Conservation (phyloP, 2,888 invertebrate genomes). For the Drosophila merina region DNA sequence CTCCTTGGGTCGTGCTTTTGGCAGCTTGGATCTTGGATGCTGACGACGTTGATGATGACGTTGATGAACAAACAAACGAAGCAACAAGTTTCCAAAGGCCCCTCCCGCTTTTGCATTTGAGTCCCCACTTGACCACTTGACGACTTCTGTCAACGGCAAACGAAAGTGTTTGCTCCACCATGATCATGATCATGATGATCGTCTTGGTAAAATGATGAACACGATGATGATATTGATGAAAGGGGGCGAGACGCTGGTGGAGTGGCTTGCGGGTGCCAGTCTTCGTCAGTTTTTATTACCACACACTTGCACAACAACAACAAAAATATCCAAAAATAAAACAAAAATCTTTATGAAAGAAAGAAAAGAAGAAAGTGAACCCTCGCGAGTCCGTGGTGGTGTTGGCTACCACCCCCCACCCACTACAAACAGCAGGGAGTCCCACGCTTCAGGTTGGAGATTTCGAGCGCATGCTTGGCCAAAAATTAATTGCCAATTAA, state of each 20-base stretch:
- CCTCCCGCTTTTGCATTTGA: conserved; percentile 4
- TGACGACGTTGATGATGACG: conserved; percentile 40
- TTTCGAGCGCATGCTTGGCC: conserved; percentile 35
- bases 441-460: conserved; percentile 57
- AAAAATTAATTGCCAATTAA: conserved; percentile 73
- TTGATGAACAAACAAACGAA: conserved; percentile 48
- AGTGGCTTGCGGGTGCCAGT: conserved; percentile 72
- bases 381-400: conserved; percentile 11
- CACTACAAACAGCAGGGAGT: conserved; percentile 21
- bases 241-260: conserved; percentile 12
- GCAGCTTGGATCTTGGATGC: conserved; percentile 3
- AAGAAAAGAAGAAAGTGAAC: conserved; percentile 38
- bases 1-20: conserved; percentile 5
- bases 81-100: conserved; percentile 32
- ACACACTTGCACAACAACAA: conserved; percentile 49
- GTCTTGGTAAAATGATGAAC: background rate
- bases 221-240: conserved; percentile 11
- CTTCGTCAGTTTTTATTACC: conserved; percentile 74
- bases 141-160: conserved; percentile 75
- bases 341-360: conserved; percentile 19
- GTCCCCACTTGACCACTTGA: conserved; percentile 63
- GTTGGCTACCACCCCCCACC: conserved; percentile 9
- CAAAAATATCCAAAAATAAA: background rate
- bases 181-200: conserved; percentile 1
- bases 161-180: conserved; percentile 66